Evolutionary conservation across 1,140 invertebrate species (phyloP), one percentile per base, ranked within the genome.

Genomic region (Cherax destructor): DNA sequence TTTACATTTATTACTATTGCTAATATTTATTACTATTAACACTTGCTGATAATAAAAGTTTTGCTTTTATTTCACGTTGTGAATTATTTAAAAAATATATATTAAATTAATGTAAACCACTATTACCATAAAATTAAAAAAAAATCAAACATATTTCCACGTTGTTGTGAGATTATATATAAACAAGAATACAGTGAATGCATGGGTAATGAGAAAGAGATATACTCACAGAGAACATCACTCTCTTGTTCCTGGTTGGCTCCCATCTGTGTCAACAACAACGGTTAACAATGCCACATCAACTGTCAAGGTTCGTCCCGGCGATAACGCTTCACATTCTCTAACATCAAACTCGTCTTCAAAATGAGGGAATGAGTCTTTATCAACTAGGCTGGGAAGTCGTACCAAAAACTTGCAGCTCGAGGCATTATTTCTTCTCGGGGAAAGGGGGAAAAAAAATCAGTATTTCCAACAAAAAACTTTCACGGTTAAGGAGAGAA

Each of bases 221-320:
- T 24, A 78, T 87, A 87, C 86, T 87, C 59, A 87, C 86, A 87
- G 86, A 87, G 86, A 87, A 87, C 86, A 87, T 87, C 86, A 65
- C 86, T 87, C 86, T 87, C 86, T 87, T 87, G 86, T 76, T 87
- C 65, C 76, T 87, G 86, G 77, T 87, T 77, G 86, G 86, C 86
- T 87, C 86, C 86, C 86, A 87, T 87, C 86, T 87, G 86, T 79
- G 76, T 87, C 69, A 72, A 87, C 86, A 79, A 59, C 76, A 56
- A 78, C n/a, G 52, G 86, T 87, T 69, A 87, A 79, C 77, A 59
- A 80, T 50, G 79, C 61, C 56, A 88, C 77, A 88, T 69, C 86
- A 81, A 81, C 30, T 69, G 78, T 88, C 50, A 81, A 59, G 49
- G 74, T 69, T 72, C 30, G 84, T 86, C 84, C 76, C 84, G 69